Conservation (phyloP, 2,888 invertebrate genomes). For the Dynastes maya region DNA sequence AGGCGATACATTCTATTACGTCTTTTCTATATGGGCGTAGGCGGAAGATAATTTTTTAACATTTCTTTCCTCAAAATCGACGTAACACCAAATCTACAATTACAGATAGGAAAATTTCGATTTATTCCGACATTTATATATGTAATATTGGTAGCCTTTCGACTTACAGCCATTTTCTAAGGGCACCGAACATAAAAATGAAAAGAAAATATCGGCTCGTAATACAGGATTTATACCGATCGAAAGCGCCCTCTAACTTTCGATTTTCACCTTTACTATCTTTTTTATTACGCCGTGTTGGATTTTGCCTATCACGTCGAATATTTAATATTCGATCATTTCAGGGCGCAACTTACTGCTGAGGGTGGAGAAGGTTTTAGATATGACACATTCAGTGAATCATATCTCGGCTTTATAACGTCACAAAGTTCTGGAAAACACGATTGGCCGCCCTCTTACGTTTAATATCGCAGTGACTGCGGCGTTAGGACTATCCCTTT, state of each 20-base stretch:
- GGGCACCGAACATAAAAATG: neutral
- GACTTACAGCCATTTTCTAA: neutral
- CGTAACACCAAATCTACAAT: too few species aligned
- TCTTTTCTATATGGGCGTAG: too few species aligned
- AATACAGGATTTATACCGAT: neutral
- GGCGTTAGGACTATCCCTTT: neutral
- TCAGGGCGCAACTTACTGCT: neutral
- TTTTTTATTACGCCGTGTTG: conserved; percentile 1
- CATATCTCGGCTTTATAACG: conserved; percentile 13
- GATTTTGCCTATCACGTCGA: conserved; percentile 24
- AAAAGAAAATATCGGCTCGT: neutral
- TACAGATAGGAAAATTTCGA: too few species aligned
- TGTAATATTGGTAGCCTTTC: neutral
- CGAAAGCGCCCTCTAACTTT: conserved; percentile 11
- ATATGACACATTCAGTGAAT: conserved; percentile 17
- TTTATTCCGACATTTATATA: too few species aligned
- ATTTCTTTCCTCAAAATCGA: too few species aligned
- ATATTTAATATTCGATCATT: conserved; percentile 35
- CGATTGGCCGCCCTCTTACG: neutral
- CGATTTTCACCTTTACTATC: conserved; percentile 19
- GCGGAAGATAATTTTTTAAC: too few species aligned
- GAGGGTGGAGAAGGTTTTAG: neutral
- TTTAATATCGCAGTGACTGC: conserved; percentile 18
- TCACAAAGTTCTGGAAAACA: neutral
- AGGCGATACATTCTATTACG: too few species aligned